Conservation (phyloP, 2,797 vertebrate species). For the Ispidina picta region DNA sequence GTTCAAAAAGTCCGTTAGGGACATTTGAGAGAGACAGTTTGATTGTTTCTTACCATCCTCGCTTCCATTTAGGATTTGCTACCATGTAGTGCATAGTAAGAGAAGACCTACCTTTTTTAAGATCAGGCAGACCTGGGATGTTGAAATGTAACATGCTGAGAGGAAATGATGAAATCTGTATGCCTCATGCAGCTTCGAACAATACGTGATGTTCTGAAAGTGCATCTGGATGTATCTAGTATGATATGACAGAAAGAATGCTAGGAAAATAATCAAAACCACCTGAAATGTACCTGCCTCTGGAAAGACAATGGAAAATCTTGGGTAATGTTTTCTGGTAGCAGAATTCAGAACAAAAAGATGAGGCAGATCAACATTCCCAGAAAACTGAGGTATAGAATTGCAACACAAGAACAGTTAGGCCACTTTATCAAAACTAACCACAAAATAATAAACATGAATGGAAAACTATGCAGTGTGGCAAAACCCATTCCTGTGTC, state of each 20-base stretch:
- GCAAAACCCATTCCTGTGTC: background rate
- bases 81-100: background rate
- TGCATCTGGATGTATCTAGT: background rate
- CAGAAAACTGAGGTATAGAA: background rate
- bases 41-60: background rate
- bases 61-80: background rate
- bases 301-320: background rate
- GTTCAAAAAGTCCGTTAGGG: background rate
- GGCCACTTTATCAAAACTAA: background rate
- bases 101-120: background rate
- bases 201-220: background rate
- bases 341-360: background rate
- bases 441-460: background rate
- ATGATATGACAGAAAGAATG: background rate
- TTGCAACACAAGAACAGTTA: background rate
- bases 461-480: background rate
- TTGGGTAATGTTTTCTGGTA: background rate
- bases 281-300: background rate
- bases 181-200: background rate
- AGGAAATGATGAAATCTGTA: background rate
- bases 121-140: background rate
- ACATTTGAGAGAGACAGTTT: background rate
- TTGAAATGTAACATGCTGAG: background rate
- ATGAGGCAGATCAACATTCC: background rate
- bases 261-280: background rate